Base-by-base conservation (phyloP, 2,113 vertebrate species). In the Dissostichus mawsoni region DNA sequence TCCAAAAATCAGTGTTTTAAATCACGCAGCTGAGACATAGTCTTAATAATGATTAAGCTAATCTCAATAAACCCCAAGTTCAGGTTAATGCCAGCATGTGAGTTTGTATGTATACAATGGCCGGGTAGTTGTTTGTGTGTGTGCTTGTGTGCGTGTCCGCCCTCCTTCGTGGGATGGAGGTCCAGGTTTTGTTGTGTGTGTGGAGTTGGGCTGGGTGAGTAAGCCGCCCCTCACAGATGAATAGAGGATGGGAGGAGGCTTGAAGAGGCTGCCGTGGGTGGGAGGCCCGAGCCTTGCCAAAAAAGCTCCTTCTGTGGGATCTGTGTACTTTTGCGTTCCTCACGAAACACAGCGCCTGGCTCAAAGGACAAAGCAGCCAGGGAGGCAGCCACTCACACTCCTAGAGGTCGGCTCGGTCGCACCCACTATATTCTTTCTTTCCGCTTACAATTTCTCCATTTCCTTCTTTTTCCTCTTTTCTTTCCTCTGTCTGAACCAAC, bases 161-260 rank as follows among this genome's bases (percentile, higher is more conserved):
- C 91, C 92, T 91, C 92, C 90, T 90, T 85, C 62, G 86, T 90
- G 85, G 82, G 76, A 89, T 88, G 59, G 82, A 80, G 76, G 92
- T 93, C 89, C 94, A 92, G 94, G 94, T 95, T 93, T 45, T 90
- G 87, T 90, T 93, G 80, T 83, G 86, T 58, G 86, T 84, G 90
- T 73, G 85, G 86, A 91, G 87, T 85, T 77, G 90, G 91, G 89
- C 87, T 88, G 90, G 95, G 93, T 96, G 94, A 92, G 94, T 83
- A 92, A 95, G 91, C 95, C 88, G 73, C 93, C 93, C 87, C 93
- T 89, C 76, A 51, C 92, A 90, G 80, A 96, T 96, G 97, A 97
- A 97, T 96, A 97, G 95, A 96, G 95, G 97, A 95, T 96, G 96
- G 95, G 95, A 91, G 92, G 93, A 94, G 92, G 94, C 90, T 91